phyloP scores from a whole-genome alignment of 1,140 invertebrate species.

The Drosophila nikananu region DNA sequence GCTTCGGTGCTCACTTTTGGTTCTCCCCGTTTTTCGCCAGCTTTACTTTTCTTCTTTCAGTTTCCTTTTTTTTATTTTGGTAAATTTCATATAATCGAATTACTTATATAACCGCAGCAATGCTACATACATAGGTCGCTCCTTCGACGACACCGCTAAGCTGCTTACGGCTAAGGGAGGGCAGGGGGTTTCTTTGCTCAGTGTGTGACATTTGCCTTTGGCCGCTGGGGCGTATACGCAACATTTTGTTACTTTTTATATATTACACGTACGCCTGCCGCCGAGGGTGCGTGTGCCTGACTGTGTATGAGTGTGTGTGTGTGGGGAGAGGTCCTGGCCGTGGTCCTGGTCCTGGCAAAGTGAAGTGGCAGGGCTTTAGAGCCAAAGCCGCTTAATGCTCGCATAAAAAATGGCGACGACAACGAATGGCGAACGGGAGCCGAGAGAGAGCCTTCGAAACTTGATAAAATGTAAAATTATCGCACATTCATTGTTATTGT shows the following conservation, averaged over 20 bases:
- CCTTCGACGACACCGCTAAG: constrained; percentile 69
- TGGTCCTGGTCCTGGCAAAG: constrained; percentile 24
- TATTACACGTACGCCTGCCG: constrained; percentile 27
- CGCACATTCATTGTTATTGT: constrained; percentile 84
- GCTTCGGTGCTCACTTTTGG: constrained; percentile 7
- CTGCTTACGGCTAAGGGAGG: constrained; percentile 67
- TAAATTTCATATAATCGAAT: constrained; percentile 74
- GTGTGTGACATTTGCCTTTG: constrained; percentile 78
- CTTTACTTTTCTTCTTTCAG: neutral
- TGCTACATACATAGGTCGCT: constrained; percentile 27
- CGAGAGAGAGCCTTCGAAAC: constrained; percentile 54
- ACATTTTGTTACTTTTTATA: constrained; percentile 77
- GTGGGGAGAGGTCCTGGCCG: neutral
- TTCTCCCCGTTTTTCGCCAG: neutral
- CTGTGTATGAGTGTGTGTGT: neutral
- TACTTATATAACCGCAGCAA: constrained; percentile 73
- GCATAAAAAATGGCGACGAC: constrained; percentile 80
- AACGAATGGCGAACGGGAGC: constrained; percentile 53
- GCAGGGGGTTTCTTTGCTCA: constrained; percentile 42
- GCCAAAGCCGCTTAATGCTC: constrained; percentile 79
- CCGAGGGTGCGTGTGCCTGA: neutral
- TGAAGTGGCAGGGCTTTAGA: constrained; percentile 79
- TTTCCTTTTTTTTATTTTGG: constrained; percentile 18
- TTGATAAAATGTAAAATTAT: constrained; percentile 84
- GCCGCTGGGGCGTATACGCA: constrained; percentile 64